Evolutionary conservation across 2,113 vertebrate genomes (phyloP).

Genomic region (Tonatia bakeri): DNA sequence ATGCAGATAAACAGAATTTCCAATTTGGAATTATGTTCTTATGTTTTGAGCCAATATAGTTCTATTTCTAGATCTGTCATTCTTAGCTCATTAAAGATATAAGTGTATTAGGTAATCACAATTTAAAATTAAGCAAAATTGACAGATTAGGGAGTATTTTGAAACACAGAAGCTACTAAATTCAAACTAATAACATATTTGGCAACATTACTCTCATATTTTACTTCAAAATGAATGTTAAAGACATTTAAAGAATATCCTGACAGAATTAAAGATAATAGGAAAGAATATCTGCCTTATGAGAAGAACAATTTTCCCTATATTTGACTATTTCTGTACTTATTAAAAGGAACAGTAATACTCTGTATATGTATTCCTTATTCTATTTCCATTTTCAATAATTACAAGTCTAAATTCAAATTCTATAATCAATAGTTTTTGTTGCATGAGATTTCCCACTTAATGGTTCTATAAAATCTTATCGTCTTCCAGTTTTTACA

Average conservation of each 20-base stretch:
- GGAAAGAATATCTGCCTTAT: background rate
- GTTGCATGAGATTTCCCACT: background rate
- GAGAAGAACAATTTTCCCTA: background rate
- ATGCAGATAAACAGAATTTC: background rate
- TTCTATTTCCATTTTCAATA: background rate
- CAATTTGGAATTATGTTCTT: background rate
- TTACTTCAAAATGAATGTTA: constrained; percentile 28
- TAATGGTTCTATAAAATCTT: background rate
- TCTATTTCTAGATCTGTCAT: background rate
- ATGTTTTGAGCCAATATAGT: background rate
- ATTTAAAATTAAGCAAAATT: constrained; percentile 48
- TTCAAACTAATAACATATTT: constrained; percentile 27
- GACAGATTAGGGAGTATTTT: background rate
- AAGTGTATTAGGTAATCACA: background rate
- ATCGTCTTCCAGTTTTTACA: background rate
- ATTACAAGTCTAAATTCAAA: constrained; percentile 5
- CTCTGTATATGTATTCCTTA: background rate
- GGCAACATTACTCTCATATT: background rate
- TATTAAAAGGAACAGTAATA: background rate
- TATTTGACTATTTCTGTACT: background rate
- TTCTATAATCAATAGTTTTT: background rate
- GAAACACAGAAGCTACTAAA: background rate
- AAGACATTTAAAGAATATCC: background rate
- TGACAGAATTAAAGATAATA: background rate
- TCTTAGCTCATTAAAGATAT: background rate